phyloP scores from a whole-genome alignment of 2,113 vertebrate species.

The Pluvianellus socialis region DNA sequence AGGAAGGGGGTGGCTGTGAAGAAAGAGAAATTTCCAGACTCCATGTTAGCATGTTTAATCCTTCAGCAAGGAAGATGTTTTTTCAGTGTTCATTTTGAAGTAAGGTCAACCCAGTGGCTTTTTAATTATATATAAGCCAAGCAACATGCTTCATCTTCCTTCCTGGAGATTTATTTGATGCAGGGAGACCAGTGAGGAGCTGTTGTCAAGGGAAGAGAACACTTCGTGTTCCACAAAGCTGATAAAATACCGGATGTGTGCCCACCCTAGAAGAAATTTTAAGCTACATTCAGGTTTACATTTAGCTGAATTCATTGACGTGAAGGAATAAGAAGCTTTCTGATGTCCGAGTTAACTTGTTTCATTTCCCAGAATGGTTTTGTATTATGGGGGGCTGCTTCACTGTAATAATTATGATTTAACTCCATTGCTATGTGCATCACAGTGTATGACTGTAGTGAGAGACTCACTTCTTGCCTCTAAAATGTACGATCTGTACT shows the following conservation, averaged over 20 bases:
- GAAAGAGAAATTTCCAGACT: background rate
- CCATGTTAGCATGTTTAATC: background rate
- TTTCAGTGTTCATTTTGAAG: background rate
- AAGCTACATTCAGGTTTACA: background rate
- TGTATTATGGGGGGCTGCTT: background rate
- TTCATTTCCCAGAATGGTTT: background rate
- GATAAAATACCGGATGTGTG: background rate
- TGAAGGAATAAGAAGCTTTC: background rate
- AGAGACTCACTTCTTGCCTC: background rate
- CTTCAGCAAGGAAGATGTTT: background rate
- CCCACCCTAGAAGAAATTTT: background rate
- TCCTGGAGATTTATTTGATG: background rate
- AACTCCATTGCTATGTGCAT: background rate
- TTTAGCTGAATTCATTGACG: background rate
- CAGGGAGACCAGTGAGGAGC: background rate
- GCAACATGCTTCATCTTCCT: background rate
- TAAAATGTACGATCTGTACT: background rate
- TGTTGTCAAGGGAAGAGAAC: background rate
- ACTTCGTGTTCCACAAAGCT: background rate
- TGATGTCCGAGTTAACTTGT: background rate
- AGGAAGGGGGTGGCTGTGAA: background rate
- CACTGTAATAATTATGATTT: background rate
- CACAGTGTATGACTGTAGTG: background rate
- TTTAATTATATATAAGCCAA: background rate
- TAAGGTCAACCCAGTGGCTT: background rate